Base-by-base conservation (phyloP, 2,888 invertebrate species). In the Ypsolopha sequella region DNA sequence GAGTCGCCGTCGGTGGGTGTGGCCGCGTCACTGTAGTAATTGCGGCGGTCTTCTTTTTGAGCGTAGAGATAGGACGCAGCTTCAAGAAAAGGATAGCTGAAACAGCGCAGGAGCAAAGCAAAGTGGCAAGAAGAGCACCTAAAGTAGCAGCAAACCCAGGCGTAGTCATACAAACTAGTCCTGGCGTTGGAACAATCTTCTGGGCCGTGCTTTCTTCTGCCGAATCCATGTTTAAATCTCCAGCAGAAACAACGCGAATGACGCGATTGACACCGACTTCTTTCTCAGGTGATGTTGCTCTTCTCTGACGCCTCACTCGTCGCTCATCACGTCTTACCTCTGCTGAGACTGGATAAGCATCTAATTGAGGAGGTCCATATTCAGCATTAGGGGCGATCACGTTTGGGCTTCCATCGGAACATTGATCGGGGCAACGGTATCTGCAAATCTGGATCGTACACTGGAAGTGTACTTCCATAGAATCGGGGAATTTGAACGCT, bases 391-490 rank as follows among this genome's bases (percentile, higher is more conserved):
- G 68, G 36, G 77, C 80, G 55, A 82, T 80, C n/a, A 76, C 76
- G 55, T 80, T 80, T 33, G 76, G 88, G 55, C 76, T 77, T 7
- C 86, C 84, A 56, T 93, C 93, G 1, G 94, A 92, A 68, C 96
- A 97, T 68, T 97, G 97, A 59, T 96, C 96, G 0, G 97, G 97
- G 66, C 97, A 97, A 64, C 95, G 94, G 66, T 95, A 95, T 60
- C 96, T 89, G 73, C 97, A 97, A 64, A 97, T 96, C 75, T 97
- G 96, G 57, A 97, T 96, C 36, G 96, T 96, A 73, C 96, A 97
- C 73, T 96, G 96, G 88, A 97, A 97, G 73, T 97, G 96, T 0
- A 97, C 97, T 73, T 97, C 96, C 96, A 97, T 97, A 0, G 96
- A 96, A 69, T 97, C 97, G 0, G 97, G 97, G 87, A 97, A 97